These are phyloP conservation scores for Plectropomus leopardus DNA, from an alignment of 2,113 vertebrate genomes.

Conservation along the genomic window DNA sequence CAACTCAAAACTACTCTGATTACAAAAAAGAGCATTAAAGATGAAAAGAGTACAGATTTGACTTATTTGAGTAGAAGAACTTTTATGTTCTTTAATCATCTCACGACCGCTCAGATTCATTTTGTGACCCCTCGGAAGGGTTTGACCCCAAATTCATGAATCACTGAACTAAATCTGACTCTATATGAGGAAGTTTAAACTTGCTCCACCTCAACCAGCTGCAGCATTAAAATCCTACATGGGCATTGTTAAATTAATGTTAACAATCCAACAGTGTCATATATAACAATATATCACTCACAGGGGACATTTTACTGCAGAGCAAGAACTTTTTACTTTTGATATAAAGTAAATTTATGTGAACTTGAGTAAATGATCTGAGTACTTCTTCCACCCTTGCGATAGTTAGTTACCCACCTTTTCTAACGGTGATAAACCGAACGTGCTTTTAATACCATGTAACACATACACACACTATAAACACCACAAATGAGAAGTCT, in stretches of 20 bases:
- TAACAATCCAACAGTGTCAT: neutral
- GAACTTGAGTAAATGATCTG: neutral
- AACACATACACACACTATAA: slow-evolving; percentile 37
- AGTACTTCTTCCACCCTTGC: neutral
- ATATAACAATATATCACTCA: neutral
- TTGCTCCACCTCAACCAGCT: neutral
- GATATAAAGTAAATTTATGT: neutral
- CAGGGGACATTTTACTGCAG: neutral
- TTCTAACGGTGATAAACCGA: slow-evolving; percentile 33
- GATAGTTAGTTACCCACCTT: slow-evolving; percentile 35
- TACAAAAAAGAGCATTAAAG: neutral
- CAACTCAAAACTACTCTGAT: neutral
- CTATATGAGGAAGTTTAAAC: neutral
- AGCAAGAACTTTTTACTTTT: neutral
- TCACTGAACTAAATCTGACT: neutral
- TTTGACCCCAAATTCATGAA: neutral
- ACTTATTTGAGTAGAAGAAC: neutral
- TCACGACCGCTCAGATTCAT: neutral
- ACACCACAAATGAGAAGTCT: slow-evolving; percentile 54
- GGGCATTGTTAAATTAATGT: neutral
- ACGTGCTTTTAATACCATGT: slow-evolving; percentile 36
- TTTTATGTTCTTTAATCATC: neutral
- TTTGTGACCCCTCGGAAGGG: neutral
- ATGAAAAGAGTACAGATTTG: neutral
- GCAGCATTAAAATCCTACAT: neutral